Percentiles rank a stretch among this genome's conserved stretches.
phyloP scores from a whole-genome alignment of 2,797 vertebrate genomes.

The Leontopithecus rosalia region DNA sequence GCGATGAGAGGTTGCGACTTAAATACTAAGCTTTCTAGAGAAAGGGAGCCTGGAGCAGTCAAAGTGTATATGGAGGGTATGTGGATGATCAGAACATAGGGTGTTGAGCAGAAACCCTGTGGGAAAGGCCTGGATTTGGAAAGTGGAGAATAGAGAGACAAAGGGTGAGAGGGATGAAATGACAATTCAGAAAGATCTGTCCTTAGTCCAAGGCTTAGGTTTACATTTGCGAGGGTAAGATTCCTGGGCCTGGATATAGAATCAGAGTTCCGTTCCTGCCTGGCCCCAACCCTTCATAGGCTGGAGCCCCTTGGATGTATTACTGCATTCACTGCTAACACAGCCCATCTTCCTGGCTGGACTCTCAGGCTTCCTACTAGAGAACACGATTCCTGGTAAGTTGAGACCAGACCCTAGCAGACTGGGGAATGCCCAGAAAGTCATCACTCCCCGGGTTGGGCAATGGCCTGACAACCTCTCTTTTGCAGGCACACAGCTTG shows the following conservation, averaged over 20 bases:
- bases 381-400: conserved; percentile 91
- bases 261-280: conserved; percentile 26
- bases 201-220: not conserved
- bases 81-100: not conserved
- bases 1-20: not conserved
- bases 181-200: conserved; percentile 2
- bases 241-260: not conserved
- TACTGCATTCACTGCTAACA: conserved; percentile 86
- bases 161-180: not conserved
- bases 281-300: conserved; percentile 74
- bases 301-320: conserved; percentile 85
- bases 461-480: not conserved
- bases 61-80: not conserved
- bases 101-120: not conserved
- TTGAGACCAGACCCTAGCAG: not conserved
- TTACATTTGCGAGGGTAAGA: conserved; percentile 26
- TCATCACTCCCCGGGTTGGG: not conserved
- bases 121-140: not conserved
- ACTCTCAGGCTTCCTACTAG: conserved; percentile 88
- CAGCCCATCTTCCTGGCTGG: conserved; percentile 89
- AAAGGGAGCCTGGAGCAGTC: conserved; percentile 3
- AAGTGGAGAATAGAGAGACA: not conserved
- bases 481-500: conserved; percentile 85
- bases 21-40: conserved; percentile 28
- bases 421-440: not conserved